phyloP scores from a whole-genome alignment of 2,888 invertebrate species.

The Dynastes hyllus region DNA sequence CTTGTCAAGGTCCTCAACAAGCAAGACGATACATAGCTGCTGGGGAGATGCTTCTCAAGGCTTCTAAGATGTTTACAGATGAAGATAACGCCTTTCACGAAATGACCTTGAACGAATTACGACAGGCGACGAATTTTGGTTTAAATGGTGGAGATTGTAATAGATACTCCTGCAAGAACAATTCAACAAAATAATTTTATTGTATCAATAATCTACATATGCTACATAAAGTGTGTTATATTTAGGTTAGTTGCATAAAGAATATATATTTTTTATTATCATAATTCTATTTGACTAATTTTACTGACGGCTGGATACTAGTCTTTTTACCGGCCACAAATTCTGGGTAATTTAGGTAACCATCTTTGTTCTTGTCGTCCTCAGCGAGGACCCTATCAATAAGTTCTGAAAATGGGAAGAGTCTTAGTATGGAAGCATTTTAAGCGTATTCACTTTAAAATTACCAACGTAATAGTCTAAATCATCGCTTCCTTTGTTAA shows the following conservation, averaged over 20 bases:
- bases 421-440: background rate
- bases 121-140: constrained; percentile 66
- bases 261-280: constrained; percentile 37
- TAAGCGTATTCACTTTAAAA: constrained; percentile 36
- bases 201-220: background rate
- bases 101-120: constrained; percentile 64
- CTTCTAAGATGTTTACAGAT: constrained; percentile 76
- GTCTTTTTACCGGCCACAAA: constrained; percentile 72
- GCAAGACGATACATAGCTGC: constrained; percentile 85
- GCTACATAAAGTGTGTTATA: background rate
- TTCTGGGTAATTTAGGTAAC: constrained; percentile 90
- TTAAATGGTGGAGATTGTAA: constrained; percentile 64
- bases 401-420: constrained; percentile 76
- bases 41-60: constrained; percentile 83
- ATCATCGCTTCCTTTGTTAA: constrained; percentile 68
- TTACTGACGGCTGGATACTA: constrained; percentile 54
- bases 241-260: background rate
- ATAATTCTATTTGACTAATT: constrained; percentile 53
- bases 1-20: constrained; percentile 83
- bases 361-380: constrained; percentile 90
- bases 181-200: constrained; percentile 45
- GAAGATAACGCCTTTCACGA: constrained; percentile 75
- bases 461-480: constrained; percentile 72
- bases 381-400: constrained; percentile 88
- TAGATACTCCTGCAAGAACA: constrained; percentile 61